These are phyloP conservation scores for Pectinophora gossypiella DNA, from an alignment of 1,140 invertebrate genomes.

Conservation along the genomic window DNA sequence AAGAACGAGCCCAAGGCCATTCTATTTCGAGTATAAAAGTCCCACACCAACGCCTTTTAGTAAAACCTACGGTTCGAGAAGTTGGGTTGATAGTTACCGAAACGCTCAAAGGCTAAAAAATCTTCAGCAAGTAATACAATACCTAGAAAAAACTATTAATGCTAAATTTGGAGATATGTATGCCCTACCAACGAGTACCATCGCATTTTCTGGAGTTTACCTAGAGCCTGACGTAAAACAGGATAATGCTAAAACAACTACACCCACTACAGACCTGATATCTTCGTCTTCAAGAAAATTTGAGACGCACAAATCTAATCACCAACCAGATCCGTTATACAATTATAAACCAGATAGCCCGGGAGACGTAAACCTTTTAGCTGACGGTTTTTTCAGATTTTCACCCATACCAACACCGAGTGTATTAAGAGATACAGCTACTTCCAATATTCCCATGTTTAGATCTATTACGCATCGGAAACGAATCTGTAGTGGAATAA, in stretches of 20 bases:
- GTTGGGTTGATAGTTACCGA: conserved; percentile 59
- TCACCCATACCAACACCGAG: conserved; percentile 30
- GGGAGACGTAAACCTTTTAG: conserved; percentile 67
- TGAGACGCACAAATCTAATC: conserved; percentile 30
- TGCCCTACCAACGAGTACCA: conserved; percentile 29
- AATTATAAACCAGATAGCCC: conserved; percentile 62
- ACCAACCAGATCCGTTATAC: conserved; percentile 55
- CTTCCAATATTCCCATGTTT: conserved; percentile 31
- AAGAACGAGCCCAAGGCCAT: conserved; percentile 59
- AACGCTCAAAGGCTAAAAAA: conserved; percentile 64
- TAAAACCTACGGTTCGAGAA: conserved; percentile 44
- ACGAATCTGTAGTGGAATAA: conserved; percentile 24
- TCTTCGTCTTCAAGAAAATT: conserved; percentile 24
- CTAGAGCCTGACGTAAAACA: conserved; percentile 33
- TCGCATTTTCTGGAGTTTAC: conserved; percentile 60
- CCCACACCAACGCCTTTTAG: conserved; percentile 57
- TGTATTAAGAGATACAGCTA: conserved; percentile 11
- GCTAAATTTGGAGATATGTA: conserved; percentile 54
- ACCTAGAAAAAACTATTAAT: conserved; percentile 62
- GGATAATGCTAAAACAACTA: conserved; percentile 11
- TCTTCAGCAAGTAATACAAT: conserved; percentile 60
- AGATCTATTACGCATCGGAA: conserved; percentile 29
- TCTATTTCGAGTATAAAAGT: conserved; percentile 53
- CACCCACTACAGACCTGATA: conserved; percentile 15
- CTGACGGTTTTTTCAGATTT: conserved; percentile 56